Evolutionary conservation across 2,888 invertebrate species (phyloP), one percentile per base, ranked within the genome.

Genomic region (Ophion ellenae): DNA sequence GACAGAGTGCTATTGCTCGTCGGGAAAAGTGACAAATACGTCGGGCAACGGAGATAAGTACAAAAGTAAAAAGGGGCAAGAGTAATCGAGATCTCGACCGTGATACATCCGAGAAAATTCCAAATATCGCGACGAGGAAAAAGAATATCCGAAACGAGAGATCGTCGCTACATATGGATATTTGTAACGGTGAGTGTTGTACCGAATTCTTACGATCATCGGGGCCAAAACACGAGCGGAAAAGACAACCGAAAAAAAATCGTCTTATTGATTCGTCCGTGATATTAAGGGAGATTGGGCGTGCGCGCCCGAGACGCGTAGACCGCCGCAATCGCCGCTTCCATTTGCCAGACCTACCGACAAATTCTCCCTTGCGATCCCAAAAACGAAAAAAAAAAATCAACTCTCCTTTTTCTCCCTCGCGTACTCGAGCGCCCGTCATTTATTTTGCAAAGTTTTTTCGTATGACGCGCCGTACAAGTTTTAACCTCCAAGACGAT

Each of bases 1-100:
- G 87, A 28, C 28, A 73, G 57, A 73, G 73, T 32, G 47, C 70
- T 59, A 59, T 71, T 77, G 89, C 87, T 89, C 87, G 90, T 89
- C 67, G 89, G 86, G 87, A 87, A 89, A 91, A 92, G 92, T 92
- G 92, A 91, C 90, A 92, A 93, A 92, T 92, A 89, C 89, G 89
- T 90, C 45, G n/a, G 10, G 28, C 45, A 17, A 14, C 5, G 64
- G 28, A 78, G 11, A 14, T 45, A 66, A 45, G 17, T 32, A 70
- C 47, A n/a, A 77, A 32, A 71, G n/a, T n/a, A 53, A 64, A 82
- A 71, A 69, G 40, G 64, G 77, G 67, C 53, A 32, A 45, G 45
- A 61, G 63, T 28, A 73, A 32, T n/a, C 67, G 53, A 53, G 53
- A 53, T 14, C 17, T 53, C 14, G 63, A 53, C 67, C 17, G 3